Conservation (phyloP, 2,113 vertebrate genomes). For the Anguilla rostrata region DNA sequence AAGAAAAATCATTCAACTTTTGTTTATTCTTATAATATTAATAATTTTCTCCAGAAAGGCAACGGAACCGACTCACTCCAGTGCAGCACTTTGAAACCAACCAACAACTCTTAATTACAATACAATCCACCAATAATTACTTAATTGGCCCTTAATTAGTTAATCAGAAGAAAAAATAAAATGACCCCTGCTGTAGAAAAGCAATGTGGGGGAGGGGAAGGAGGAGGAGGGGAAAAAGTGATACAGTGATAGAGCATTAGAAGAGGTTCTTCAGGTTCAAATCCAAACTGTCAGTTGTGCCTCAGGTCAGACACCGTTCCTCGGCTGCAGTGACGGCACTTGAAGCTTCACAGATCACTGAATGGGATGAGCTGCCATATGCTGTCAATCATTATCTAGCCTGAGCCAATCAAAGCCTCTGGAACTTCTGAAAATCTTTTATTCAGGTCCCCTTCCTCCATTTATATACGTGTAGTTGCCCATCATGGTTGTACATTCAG, state of each 20-base stretch:
- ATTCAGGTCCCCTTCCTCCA: neutral
- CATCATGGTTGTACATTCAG: constrained; percentile 46
- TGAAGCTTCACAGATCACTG: neutral
- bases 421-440: neutral
- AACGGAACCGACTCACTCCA: constrained; percentile 57
- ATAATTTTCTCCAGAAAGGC: constrained; percentile 56
- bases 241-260: constrained; percentile 30
- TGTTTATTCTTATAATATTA: constrained; percentile 54
- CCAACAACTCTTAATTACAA: constrained; percentile 59
- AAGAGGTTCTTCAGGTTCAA: constrained; percentile 31
- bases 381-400: neutral
- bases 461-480: neutral
- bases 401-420: constrained; percentile 28
- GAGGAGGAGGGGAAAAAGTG: constrained; percentile 7
- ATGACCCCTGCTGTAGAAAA: constrained; percentile 45
- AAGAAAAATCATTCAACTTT: constrained; percentile 39
- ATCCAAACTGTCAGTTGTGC: constrained; percentile 36
- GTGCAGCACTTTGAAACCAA: constrained; percentile 58
- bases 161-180: constrained; percentile 34
- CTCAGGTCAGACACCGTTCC: constrained; percentile 39
- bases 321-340: constrained; percentile 23
- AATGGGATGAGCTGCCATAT: constrained; percentile 15
- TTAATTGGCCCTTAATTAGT: constrained; percentile 57
- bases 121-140: constrained; percentile 56
- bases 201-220: constrained; percentile 25